Conservation (phyloP, 2,113 vertebrate genomes). For the Callocephalon fimbriatum region DNA sequence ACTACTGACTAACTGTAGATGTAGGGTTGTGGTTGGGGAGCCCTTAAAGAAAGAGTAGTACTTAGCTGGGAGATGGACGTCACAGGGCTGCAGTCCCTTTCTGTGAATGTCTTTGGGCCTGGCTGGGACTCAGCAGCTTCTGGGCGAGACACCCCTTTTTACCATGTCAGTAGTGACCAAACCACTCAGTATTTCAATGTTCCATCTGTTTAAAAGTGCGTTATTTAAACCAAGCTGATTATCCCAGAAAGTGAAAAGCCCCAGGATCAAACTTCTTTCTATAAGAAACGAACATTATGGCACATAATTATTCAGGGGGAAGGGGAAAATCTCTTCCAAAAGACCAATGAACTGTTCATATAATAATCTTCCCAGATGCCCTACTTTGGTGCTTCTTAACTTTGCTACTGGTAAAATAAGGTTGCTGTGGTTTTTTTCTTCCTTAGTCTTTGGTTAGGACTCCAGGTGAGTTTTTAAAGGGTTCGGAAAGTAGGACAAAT, state of each 20-base stretch:
- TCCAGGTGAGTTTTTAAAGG: background rate
- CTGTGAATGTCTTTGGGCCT: background rate
- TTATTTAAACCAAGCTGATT: background rate
- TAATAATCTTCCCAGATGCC: background rate
- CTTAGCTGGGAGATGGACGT: background rate
- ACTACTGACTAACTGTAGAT: background rate
- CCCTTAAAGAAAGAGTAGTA: background rate
- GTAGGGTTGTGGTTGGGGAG: background rate
- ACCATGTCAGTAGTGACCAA: background rate
- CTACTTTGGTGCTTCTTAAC: background rate
- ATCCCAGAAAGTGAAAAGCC: background rate
- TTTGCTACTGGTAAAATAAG: background rate
- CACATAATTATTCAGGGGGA: background rate
- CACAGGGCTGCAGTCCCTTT: background rate
- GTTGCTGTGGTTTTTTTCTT: too few species aligned
- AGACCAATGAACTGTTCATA: background rate
- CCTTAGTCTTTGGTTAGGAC: background rate
- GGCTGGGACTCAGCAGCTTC: background rate
- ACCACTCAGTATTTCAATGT: background rate
- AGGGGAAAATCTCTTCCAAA: background rate
- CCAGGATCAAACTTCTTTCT: background rate
- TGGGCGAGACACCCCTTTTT: background rate
- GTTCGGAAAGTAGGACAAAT: background rate
- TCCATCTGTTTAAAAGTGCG: background rate
- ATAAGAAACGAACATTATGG: accelerated